Percentiles rank a stretch among this genome's conserved stretches.
Conservation (phyloP, 2,797 vertebrate species). For the Nasua narica region DNA sequence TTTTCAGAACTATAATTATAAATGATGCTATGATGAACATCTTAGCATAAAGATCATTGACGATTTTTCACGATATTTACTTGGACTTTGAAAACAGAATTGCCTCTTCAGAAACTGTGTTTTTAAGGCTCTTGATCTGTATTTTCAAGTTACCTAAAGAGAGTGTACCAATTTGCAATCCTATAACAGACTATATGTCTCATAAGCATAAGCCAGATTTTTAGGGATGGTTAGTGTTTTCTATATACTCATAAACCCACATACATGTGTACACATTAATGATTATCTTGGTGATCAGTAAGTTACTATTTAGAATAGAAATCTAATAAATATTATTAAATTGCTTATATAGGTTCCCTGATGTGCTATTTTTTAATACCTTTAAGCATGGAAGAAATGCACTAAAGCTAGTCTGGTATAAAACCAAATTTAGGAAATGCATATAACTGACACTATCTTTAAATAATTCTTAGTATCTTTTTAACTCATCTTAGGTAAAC, state of each 20-base stretch:
- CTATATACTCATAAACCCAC: background rate
- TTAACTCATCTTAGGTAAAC: slow-evolving; percentile 66
- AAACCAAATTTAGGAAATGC: slow-evolving; percentile 9
- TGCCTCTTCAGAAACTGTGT: background rate
- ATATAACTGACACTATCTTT: background rate
- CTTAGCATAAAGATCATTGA: background rate
- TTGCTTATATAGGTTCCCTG: background rate
- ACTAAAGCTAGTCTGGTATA: background rate
- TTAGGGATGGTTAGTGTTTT: background rate
- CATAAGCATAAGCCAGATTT: background rate
- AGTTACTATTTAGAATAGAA: slow-evolving; percentile 1
- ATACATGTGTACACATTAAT: background rate
- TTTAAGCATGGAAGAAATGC: background rate
- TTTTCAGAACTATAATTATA: background rate
- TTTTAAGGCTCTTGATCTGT: background rate
- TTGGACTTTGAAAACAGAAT: background rate
- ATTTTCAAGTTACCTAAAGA: background rate
- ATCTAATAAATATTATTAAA: background rate
- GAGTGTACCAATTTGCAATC: background rate
- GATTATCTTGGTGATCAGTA: background rate
- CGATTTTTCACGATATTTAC: background rate
- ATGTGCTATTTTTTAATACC: background rate
- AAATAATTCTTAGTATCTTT: slow-evolving; percentile 53
- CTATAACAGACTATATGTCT: background rate
- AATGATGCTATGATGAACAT: background rate